phyloP scores from a whole-genome alignment of 2,888 invertebrate species.

The Coenonympha arcania region DNA sequence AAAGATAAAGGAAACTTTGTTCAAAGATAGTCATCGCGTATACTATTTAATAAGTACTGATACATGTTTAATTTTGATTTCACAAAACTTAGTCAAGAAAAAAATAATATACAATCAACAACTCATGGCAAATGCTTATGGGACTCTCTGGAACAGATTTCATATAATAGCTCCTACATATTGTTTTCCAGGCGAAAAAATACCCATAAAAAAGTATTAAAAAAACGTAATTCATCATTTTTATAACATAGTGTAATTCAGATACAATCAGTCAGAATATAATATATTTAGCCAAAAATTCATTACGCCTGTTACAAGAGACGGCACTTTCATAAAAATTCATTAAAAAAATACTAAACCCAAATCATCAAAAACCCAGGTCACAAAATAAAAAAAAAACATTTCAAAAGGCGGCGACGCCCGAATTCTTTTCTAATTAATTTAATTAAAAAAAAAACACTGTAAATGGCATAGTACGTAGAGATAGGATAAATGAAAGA shows the following conservation, averaged over 20 bases:
- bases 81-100: conserved; percentile 7
- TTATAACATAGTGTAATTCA: too few relatives aligned
- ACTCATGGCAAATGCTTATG: too few relatives aligned
- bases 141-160: too few relatives aligned
- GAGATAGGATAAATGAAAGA: conserved; percentile 5
- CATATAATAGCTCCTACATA: too few relatives aligned
- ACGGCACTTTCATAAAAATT: background rate
- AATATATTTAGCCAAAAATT: too few relatives aligned
- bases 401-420: conserved; percentile 26
- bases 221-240: too few relatives aligned
- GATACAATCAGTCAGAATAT: too few relatives aligned
- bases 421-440: conserved; percentile 20
- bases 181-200: too few relatives aligned
- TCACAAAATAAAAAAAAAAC: conserved; percentile 14
- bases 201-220: too few relatives aligned
- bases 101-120: conserved; percentile 8
- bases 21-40: conserved; percentile 22
- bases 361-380: too few relatives aligned
- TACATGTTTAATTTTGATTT: conserved; percentile 13
- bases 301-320: background rate
- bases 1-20: conserved; percentile 19
- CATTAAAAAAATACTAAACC: background rate
- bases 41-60: conserved; percentile 28
- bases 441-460: conserved; percentile 16
- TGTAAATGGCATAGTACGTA: conserved; percentile 22